Conservation (phyloP, 2,113 vertebrate genomes). For the Prionailurus bengalensis region DNA sequence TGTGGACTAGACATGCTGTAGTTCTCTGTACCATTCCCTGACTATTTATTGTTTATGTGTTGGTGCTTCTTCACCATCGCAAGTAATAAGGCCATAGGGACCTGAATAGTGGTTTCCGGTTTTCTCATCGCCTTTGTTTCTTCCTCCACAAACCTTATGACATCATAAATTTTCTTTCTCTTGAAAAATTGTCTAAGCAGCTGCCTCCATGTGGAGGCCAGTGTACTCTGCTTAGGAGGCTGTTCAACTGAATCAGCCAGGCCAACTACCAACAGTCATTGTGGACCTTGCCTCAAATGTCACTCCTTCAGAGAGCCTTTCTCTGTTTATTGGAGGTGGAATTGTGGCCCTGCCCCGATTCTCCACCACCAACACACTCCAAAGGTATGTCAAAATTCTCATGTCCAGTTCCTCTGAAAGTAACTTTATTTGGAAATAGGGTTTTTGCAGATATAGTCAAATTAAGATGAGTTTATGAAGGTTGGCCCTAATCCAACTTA, state of each 20-base stretch:
- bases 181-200: neutral
- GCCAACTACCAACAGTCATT: rapidly evolving
- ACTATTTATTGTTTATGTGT: neutral
- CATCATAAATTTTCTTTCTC: neutral
- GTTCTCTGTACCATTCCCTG: neutral
- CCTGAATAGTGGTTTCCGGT: neutral
- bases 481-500: neutral
- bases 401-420: neutral
- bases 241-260: neutral
- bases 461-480: neutral
- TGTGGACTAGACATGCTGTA: neutral
- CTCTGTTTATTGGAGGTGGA: neutral
- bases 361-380: neutral
- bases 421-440: neutral
- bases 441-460: neutral
- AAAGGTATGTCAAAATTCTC: neutral
- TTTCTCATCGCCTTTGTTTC: neutral
- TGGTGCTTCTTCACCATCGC: neutral
- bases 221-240: neutral
- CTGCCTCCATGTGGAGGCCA: neutral
- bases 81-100: neutral
- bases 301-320: neutral
- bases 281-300: neutral
- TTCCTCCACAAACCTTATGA: neutral
- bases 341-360: neutral